These are phyloP conservation scores for Diaperis boleti DNA, from an alignment of 2,888 invertebrate genomes.

Conservation along the genomic window DNA sequence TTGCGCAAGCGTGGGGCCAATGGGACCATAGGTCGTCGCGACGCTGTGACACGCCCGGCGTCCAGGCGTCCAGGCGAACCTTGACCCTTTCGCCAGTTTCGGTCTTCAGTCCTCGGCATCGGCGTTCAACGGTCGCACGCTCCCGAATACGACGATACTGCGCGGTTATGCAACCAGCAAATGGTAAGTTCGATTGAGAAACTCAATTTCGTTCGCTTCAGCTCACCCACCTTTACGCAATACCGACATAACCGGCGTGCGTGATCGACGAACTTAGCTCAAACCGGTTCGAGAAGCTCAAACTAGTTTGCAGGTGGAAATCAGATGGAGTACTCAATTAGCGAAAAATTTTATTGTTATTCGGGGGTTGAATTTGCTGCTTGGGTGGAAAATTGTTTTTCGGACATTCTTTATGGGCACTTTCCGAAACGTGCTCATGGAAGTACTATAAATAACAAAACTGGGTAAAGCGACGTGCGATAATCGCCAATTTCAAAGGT, in stretches of 20 bases:
- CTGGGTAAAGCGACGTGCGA: constrained; percentile 60
- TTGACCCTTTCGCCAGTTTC: no score
- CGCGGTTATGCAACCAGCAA: constrained; percentile 33
- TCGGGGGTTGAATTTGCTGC: neutral
- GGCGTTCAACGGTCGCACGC: constrained; percentile 56
- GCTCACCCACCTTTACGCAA: constrained; percentile 15
- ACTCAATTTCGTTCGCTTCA: constrained; percentile 11
- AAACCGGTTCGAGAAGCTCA: constrained; percentile 22
- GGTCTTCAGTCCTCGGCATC: constrained; percentile 62
- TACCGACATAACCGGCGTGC: neutral
- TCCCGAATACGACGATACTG: constrained; percentile 1
- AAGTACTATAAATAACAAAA: constrained; percentile 56
- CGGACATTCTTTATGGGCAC: constrained; percentile 38
- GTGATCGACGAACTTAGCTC: neutral
- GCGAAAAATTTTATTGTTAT: constrained; percentile 21
- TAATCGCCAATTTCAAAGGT: constrained; percentile 63
- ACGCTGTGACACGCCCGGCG: constrained; percentile 66
- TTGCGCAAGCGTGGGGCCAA: constrained; percentile 63
- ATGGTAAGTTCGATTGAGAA: constrained; percentile 43
- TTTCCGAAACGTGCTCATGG: constrained; percentile 39
- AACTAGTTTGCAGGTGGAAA: constrained; percentile 12
- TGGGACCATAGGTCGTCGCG: constrained; percentile 66
- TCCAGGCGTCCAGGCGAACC: constrained; percentile 65
- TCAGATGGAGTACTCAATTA: constrained; percentile 30
- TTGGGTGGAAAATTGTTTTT: constrained; percentile 38